phyloP scores from a whole-genome alignment of 2,113 vertebrate genomes.

The Galbula dea region DNA sequence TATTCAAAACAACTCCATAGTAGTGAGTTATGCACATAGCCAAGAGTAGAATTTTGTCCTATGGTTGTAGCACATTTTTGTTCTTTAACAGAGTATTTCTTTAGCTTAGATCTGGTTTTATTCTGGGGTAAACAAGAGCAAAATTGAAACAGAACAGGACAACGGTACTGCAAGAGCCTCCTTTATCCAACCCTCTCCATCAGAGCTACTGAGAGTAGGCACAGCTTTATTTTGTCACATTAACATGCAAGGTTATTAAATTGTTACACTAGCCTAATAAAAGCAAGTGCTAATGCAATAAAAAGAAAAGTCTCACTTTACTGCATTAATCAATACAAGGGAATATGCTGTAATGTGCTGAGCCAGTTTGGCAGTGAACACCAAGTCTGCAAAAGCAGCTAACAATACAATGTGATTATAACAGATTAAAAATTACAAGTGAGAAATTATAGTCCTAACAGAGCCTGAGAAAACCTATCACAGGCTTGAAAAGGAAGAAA shows the following conservation, averaged over 20 bases:
- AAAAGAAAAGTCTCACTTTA: slow-evolving; percentile 19
- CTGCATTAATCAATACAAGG: slow-evolving; percentile 1
- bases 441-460: slow-evolving; percentile 12
- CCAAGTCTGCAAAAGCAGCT: slow-evolving; percentile 10
- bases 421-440: slow-evolving; percentile 46
- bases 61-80: background rate
- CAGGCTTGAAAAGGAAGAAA: slow-evolving; percentile 41
- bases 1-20: background rate
- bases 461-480: slow-evolving; percentile 1
- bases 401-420: slow-evolving; percentile 42
- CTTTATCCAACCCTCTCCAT: background rate
- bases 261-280: slow-evolving; percentile 17
- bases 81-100: background rate
- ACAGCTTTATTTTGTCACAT: slow-evolving; percentile 11
- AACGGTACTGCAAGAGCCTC: background rate
- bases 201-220: background rate
- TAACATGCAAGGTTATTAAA: slow-evolving; percentile 49
- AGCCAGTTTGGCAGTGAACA: slow-evolving; percentile 8
- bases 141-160: background rate
- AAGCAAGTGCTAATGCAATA: slow-evolving; percentile 39
- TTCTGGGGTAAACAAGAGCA: background rate
- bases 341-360: background rate
- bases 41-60: background rate
- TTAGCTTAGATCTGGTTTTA: background rate
- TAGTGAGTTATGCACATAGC: background rate